Base-by-base conservation (phyloP, 1,140 invertebrate species). In the Anagrus nilaparvatae region DNA sequence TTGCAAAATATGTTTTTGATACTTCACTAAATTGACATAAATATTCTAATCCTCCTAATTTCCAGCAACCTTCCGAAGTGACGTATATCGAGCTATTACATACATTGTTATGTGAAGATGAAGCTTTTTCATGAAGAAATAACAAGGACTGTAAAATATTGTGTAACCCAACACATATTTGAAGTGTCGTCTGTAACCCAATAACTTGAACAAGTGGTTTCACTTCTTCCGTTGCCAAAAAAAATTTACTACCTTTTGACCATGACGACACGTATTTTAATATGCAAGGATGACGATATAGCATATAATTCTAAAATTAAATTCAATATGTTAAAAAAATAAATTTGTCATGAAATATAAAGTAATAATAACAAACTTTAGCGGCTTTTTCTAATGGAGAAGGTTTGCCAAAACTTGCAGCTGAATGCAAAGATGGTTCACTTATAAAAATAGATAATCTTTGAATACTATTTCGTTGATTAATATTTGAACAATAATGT, bases 31-130 rank as follows among this genome's bases (percentile, higher is more conserved):
- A 79, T 50, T 73, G 70, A 62, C 81, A 85, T 1, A 85, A 65
- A 65, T 81, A 85, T 58, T 90, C 84, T 38, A 90, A 66, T 4
- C 84, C 84, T 14, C 83, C 84, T 12, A 92, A 65, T 60, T 82
- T 85, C 87, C 87, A 91, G 43, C 71, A 78, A 5, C 85, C 84
- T 63, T 88, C 83, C 12, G 74, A 69, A 7, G 79, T 79, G 4
- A 90, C 79, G 67, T 86, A 90, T 41, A 92, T 73, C n/a, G 84
- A 78, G 49, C 78, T 75, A 42, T 76, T 71, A 54, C 81, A 79
- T 14, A 92, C 64, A 67, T 90, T 90, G 40, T 89, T 85, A 57
- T 91, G 88, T 16, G 82, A 79, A 25, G 76, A 73, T n/a, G 63
- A 53, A 30, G 80, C 84, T 69, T 79, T 82, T 44, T 83, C 76